A percentile compares a stretch with the other conserved stretches of the same genome.
Evolutionary conservation across 1,140 invertebrate genomes (phyloP).

Genomic region (Drosophila persimilis): DNA sequence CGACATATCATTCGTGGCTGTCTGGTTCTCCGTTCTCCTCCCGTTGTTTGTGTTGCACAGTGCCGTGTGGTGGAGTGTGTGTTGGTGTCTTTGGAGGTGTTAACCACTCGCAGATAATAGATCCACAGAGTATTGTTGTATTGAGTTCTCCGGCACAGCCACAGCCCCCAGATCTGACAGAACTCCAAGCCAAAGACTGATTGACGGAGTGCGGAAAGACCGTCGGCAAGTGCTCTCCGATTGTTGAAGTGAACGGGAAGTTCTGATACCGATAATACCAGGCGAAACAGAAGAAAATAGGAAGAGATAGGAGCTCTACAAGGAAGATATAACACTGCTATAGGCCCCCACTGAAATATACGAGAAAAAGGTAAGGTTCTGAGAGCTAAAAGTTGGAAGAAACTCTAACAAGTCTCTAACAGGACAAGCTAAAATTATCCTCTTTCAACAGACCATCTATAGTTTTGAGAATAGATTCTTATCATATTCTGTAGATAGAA

Average conservation of each 20-base stretch:
- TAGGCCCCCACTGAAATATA: neutral
- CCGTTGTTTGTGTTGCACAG: neutral
- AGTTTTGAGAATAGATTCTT: too few relatives aligned
- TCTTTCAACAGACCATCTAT: too few relatives aligned
- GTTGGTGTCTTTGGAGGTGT: conserved; percentile 19
- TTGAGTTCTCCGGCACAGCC: neutral
- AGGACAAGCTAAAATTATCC: too few relatives aligned
- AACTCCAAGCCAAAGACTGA: conserved; percentile 9
- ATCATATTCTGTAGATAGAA: too few relatives aligned
- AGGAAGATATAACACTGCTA: neutral
- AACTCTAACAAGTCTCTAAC: too few relatives aligned
- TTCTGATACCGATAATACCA: neutral
- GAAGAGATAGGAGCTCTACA: neutral
- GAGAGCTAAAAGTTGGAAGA: too few relatives aligned
- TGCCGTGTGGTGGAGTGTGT: neutral
- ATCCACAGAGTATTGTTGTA: neutral
- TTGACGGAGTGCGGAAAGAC: conserved; percentile 50
- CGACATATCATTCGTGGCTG: neutral
- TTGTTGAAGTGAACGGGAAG: neutral
- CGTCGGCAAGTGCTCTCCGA: conserved; percentile 59
- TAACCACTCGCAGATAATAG: neutral
- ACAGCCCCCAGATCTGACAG: neutral
- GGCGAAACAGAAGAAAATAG: neutral
- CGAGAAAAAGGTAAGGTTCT: conserved; percentile 15
- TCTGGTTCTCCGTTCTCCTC: neutral